A percentile compares a stretch with the other conserved stretches of the same genome.
These are phyloP conservation scores for Sterna hirundo DNA, from an alignment of 2,113 vertebrate genomes.

Conservation along the genomic window DNA sequence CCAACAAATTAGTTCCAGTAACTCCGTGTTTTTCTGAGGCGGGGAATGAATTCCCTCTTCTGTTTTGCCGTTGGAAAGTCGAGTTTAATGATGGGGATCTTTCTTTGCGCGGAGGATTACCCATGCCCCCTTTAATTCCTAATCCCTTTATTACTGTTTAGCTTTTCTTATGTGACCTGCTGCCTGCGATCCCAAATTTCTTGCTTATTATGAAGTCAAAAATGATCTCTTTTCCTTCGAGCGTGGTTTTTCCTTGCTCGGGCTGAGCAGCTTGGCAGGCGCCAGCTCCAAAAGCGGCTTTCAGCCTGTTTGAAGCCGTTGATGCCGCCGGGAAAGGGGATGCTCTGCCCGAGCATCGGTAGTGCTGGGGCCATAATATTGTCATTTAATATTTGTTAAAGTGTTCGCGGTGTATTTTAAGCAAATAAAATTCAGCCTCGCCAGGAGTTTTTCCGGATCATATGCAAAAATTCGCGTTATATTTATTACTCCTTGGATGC, in stretches of 20 bases:
- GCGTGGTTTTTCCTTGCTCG: fast-evolving
- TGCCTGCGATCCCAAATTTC: not conserved
- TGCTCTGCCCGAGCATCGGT: not conserved
- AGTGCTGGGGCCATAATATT: not conserved
- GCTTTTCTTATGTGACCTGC: not conserved
- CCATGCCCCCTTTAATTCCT: not conserved
- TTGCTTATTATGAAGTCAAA: not conserved
- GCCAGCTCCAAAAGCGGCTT: not conserved
- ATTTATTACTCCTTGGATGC: not conserved
- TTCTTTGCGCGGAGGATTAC: not conserved
- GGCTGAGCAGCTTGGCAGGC: not conserved
- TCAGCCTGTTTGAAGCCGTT: fast-evolving
- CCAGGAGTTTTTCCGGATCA: fast-evolving
- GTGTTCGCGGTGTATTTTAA: not conserved
- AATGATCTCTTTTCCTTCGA: not conserved
- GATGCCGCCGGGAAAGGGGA: not conserved
- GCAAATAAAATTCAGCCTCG: not conserved
- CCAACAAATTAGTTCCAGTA: not conserved
- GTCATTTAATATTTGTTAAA: not conserved
- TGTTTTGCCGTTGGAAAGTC: not conserved
- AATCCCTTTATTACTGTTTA: not conserved
- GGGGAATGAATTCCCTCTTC: not conserved
- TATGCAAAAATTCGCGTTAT: fast-evolving
- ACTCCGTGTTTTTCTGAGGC: fast-evolving
- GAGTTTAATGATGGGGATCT: not conserved